Conservation (phyloP, 1,140 invertebrate genomes). For the Conopomorpha cramerella region DNA sequence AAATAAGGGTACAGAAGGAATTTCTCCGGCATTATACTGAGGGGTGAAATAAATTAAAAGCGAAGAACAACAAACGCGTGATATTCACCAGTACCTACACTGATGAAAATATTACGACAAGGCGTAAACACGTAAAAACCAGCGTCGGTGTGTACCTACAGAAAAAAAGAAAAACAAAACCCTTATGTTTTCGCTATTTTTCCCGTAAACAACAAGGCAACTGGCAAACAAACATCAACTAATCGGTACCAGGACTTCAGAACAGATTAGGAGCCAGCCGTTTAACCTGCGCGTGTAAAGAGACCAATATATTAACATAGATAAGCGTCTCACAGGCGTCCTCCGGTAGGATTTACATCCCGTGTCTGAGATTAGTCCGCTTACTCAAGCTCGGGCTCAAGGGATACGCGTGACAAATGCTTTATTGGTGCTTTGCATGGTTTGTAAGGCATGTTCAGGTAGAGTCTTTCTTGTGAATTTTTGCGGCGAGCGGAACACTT, state of each 20-base stretch:
- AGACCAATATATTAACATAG: constrained; percentile 34
- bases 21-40: no score
- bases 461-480: background rate
- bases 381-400: background rate
- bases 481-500: background rate
- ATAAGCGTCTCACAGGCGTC: constrained; percentile 19
- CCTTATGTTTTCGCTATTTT: background rate
- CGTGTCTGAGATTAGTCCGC: constrained; percentile 16
- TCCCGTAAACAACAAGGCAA: background rate
- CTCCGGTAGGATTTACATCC: constrained; percentile 22
- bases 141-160: no score
- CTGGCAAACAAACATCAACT: constrained; percentile 2
- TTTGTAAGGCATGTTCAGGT: background rate
- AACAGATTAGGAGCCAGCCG: constrained; percentile 24
- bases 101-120: no score
- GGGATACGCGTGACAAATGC: background rate
- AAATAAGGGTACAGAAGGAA: no score
- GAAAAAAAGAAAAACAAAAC: no score
- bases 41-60: no score
- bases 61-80: no score
- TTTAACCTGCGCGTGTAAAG: constrained; percentile 30
- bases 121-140: no score
- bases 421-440: background rate
- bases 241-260: no score
- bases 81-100: no score